Percentiles rank a stretch among this genome's conserved stretches.
phyloP scores from a whole-genome alignment of 2,888 invertebrate species.

The Penaeus monodon region DNA sequence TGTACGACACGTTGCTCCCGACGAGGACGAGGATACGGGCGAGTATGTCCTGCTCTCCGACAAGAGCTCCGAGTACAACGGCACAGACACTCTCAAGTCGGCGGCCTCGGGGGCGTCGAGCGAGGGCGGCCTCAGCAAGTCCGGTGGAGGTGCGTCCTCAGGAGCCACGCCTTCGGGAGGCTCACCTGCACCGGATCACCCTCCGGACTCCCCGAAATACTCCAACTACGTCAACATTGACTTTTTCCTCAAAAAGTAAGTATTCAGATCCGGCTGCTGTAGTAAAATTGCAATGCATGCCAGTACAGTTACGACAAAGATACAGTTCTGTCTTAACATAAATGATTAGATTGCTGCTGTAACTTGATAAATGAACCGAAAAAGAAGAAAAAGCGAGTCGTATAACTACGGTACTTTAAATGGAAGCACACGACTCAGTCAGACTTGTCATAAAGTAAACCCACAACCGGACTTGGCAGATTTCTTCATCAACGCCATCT shows the following conservation, averaged over 20 bases:
- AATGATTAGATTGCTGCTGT: no score
- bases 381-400: no score
- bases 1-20: slow-evolving; percentile 74
- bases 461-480: no score
- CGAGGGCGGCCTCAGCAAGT: slow-evolving; percentile 56
- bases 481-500: no score
- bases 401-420: no score
- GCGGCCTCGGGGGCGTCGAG: slow-evolving; percentile 63
- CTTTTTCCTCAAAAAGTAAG: slow-evolving; percentile 78
- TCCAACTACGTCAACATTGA: slow-evolving; percentile 94
- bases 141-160: slow-evolving; percentile 58
- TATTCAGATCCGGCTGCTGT: not conserved
- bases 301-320: no score
- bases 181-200: slow-evolving; percentile 51
- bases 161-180: slow-evolving; percentile 58
- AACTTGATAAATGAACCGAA: no score
- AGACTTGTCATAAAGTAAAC: no score
- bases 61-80: slow-evolving; percentile 65
- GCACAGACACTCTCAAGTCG: slow-evolving; percentile 65
- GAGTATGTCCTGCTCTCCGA: slow-evolving; percentile 55
- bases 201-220: slow-evolving; percentile 65
- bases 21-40: slow-evolving; percentile 68
- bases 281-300: not conserved
- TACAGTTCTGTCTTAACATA: no score
- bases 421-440: no score